These are phyloP conservation scores for Drosophila yakuba DNA, from an alignment of 1,140 invertebrate genomes.

Conservation along the genomic window DNA sequence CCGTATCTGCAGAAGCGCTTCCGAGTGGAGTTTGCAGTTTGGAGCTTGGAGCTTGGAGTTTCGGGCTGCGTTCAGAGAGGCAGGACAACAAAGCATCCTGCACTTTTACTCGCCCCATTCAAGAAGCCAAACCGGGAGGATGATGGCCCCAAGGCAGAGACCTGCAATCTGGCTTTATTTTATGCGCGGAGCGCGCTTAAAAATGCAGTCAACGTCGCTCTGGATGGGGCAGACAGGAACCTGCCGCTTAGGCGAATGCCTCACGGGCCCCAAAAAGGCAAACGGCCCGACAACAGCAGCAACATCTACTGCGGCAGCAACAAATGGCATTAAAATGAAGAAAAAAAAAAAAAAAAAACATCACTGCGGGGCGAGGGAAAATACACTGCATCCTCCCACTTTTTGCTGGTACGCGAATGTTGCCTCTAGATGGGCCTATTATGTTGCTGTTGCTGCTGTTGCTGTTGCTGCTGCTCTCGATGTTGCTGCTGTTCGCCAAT, in stretches of 20 bases:
- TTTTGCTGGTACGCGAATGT: constrained; percentile 70
- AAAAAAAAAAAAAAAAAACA: constrained; percentile 19
- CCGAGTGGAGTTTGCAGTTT: constrained; percentile 25
- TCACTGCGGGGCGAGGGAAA: constrained; percentile 62
- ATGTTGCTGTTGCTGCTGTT: constrained; percentile 60
- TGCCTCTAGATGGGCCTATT: constrained; percentile 72
- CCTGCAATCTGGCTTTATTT: constrained; percentile 81
- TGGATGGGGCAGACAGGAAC: constrained; percentile 71
- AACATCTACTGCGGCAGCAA: constrained; percentile 42
- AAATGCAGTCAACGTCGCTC: constrained; percentile 79
- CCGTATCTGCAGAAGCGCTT: constrained; percentile 84
- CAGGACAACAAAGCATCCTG: constrained; percentile 80
- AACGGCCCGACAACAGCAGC: constrained; percentile 68
- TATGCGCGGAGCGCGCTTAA: constrained; percentile 79
- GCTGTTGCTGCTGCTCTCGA: constrained; percentile 24
- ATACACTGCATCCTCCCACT: constrained; percentile 83
- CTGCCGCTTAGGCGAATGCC: constrained; percentile 82
- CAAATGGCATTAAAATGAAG: constrained; percentile 49
- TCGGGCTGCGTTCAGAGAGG: constrained; percentile 43
- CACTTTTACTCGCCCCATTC: constrained; percentile 81
- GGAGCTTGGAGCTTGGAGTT: background rate
- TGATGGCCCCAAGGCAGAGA: constrained; percentile 56
- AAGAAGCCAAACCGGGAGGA: constrained; percentile 58
- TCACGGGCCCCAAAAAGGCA: constrained; percentile 81
- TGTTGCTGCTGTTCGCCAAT: constrained; percentile 65